phyloP scores from a whole-genome alignment of 2,113 vertebrate species.

The Gymnobelideus leadbeateri region DNA sequence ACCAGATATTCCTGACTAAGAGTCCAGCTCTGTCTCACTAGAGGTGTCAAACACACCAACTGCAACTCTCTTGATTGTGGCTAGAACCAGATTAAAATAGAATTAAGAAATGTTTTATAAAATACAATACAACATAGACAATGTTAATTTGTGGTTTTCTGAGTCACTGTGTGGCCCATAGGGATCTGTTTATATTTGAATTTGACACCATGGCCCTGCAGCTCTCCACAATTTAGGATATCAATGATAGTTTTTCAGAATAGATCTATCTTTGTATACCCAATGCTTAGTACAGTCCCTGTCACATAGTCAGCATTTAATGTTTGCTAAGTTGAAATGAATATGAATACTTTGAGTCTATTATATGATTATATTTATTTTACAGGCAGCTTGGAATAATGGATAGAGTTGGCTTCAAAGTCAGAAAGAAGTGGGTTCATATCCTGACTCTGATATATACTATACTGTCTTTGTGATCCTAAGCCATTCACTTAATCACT shows the following conservation, averaged over 20 bases:
- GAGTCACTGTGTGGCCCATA: neutral
- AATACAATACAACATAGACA: neutral
- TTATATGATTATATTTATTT: neutral
- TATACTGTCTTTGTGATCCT: neutral
- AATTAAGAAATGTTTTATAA: neutral
- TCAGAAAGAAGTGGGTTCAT: neutral
- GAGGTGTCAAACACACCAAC: neutral
- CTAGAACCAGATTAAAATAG: neutral
- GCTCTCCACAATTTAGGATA: slow-evolving; percentile 24
- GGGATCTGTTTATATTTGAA: neutral
- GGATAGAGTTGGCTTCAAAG: neutral
- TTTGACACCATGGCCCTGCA: neutral
- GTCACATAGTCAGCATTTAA: neutral
- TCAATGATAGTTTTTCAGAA: slow-evolving; percentile 62
- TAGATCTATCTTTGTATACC: neutral
- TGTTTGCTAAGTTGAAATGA: neutral
- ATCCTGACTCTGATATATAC: neutral
- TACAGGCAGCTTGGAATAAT: neutral
- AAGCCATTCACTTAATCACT: neutral
- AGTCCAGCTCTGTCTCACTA: neutral
- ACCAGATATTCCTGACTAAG: neutral
- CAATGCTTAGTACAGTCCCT: neutral
- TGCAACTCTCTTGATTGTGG: neutral
- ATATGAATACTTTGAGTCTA: neutral
- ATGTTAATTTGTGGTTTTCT: neutral